A percentile compares a stretch with the other conserved stretches of the same genome.
Conservation (phyloP, 2,113 vertebrate species). For the Oophaga pumilio region DNA sequence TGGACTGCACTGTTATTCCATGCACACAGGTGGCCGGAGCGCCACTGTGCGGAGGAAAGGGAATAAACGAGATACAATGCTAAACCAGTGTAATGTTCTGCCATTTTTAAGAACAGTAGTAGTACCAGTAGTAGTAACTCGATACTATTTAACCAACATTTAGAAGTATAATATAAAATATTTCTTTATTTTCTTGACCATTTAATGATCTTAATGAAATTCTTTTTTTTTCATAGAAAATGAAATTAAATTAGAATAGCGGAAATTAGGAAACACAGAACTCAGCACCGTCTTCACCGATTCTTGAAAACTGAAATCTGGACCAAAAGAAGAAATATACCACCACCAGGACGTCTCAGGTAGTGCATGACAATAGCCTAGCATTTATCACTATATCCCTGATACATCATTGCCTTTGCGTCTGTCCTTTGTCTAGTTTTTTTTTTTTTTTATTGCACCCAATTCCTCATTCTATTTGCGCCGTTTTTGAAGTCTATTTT, state of each 20-base stretch:
- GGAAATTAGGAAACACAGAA: constrained; percentile 74
- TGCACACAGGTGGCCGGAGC: too few relatives aligned
- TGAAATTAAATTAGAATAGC: constrained; percentile 76
- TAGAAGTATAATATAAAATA: background rate
- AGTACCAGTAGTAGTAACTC: too few relatives aligned
- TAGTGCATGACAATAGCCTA: constrained; percentile 62
- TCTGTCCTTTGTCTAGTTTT: too few relatives aligned
- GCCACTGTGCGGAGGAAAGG: too few relatives aligned
- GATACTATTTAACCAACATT: background rate
- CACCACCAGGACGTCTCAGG: constrained; percentile 83
- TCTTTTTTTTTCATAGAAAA: constrained; percentile 76
- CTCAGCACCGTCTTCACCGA: constrained; percentile 64
- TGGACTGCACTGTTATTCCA: too few relatives aligned
- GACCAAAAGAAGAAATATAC: constrained; percentile 77
- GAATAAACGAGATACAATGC: too few relatives aligned
- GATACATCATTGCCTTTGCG: background rate
- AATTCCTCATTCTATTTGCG: too few relatives aligned
- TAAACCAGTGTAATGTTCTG: too few relatives aligned
- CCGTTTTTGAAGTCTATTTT: too few relatives aligned
- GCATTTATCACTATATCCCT: background rate
- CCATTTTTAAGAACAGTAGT: too few relatives aligned
- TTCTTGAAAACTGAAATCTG: constrained; percentile 72
- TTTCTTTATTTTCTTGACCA: background rate
- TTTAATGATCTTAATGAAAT: constrained; percentile 40
- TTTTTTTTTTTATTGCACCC: too few relatives aligned